phyloP scores from a whole-genome alignment of 2,888 invertebrate genomes.

The Philopedon plagiatum region DNA sequence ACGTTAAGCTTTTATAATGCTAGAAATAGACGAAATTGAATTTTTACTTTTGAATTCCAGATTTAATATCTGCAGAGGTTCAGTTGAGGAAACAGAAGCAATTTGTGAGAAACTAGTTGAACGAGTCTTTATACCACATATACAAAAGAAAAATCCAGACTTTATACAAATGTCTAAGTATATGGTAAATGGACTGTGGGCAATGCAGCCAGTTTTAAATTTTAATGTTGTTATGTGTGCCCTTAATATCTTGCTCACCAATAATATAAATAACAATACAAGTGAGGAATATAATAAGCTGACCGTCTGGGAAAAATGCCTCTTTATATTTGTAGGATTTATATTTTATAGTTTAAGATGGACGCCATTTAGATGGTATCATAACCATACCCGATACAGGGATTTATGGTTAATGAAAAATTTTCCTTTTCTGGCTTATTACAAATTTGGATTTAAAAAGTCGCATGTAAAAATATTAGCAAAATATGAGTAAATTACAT shows the following conservation, averaged over 20 bases:
- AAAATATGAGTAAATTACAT: constrained; percentile 20
- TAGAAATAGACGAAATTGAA: no score
- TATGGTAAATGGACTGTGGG: constrained; percentile 75
- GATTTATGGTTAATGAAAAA: constrained; percentile 76
- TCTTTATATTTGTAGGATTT: constrained; percentile 13
- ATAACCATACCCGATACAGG: constrained; percentile 66
- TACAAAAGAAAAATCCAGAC: constrained; percentile 74
- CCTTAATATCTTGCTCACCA: constrained; percentile 15
- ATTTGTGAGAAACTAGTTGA: constrained; percentile 74
- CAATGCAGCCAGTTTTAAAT: constrained; percentile 34
- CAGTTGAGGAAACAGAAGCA: constrained; percentile 75
- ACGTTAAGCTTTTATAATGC: no score
- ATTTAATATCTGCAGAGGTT: constrained; percentile 79
- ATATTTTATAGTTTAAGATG: constrained; percentile 33
- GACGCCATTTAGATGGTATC: constrained; percentile 63
- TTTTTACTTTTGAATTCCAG: constrained; percentile 65
- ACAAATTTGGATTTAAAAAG: constrained; percentile 75
- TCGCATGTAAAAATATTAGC: constrained; percentile 69
- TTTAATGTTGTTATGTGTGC: constrained; percentile 29
- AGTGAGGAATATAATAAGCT: constrained; percentile 25
- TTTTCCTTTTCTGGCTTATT: constrained; percentile 80
- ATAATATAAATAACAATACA: constrained; percentile 21
- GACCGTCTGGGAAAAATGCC: constrained; percentile 29
- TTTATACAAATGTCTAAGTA: constrained; percentile 78
- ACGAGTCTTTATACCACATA: constrained; percentile 75